Evolutionary conservation across 2,888 invertebrate species (phyloP).

Genomic region (Chrysolina haemoptera): DNA sequence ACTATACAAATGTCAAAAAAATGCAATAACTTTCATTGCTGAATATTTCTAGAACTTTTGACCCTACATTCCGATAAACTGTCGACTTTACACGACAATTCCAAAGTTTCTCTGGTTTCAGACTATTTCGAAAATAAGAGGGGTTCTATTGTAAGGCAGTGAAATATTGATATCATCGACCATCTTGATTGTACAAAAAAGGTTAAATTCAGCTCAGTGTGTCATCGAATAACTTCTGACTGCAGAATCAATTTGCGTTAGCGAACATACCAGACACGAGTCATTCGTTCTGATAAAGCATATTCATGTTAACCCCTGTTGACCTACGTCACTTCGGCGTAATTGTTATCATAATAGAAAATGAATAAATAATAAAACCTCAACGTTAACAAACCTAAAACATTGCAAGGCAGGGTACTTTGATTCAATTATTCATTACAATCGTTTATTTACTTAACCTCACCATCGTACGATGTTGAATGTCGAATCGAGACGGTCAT

Average conservation of each 20-base stretch:
- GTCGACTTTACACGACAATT: no score
- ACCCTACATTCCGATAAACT: no score
- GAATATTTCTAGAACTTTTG: no score
- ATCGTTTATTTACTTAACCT: neutral
- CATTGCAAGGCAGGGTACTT: neutral
- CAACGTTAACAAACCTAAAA: slow-evolving; percentile 7
- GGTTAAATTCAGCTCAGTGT: no score
- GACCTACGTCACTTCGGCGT: neutral
- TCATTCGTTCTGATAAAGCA: neutral
- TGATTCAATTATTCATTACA: neutral
- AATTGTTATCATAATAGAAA: slow-evolving; percentile 6
- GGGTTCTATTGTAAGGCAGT: no score
- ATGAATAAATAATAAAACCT: neutral
- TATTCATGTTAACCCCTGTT: neutral
- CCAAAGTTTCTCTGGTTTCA: no score
- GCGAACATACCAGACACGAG: neutral
- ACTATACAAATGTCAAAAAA: no score
- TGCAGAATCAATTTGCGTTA: neutral
- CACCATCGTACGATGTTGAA: neutral
- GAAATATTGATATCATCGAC: no score
- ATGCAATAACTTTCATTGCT: no score
- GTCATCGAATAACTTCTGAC: no score
- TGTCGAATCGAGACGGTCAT: slow-evolving; percentile 1
- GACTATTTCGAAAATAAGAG: no score
- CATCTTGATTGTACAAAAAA: no score